These are phyloP conservation scores for Drosophila cyrtoloma DNA, from an alignment of 2,888 invertebrate species.

Conservation along the genomic window DNA sequence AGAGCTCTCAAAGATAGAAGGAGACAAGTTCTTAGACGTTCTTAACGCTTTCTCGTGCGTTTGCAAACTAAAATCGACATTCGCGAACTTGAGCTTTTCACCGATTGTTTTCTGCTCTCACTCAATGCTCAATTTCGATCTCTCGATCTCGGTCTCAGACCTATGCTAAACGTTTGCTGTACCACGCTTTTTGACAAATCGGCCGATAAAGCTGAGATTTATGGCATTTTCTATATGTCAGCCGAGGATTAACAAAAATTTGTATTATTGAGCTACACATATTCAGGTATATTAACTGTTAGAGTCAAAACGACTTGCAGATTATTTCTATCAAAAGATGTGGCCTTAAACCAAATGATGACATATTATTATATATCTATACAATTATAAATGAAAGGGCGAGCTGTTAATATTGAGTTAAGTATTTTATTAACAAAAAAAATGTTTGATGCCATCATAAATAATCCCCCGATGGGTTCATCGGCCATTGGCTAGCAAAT, in stretches of 20 bases:
- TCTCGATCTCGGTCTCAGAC: slow-evolving; percentile 29
- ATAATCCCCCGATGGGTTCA: slow-evolving; percentile 18
- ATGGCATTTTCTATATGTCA: slow-evolving; percentile 45
- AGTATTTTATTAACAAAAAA: neutral
- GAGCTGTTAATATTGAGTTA: neutral
- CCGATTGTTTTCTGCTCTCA: slow-evolving; percentile 21
- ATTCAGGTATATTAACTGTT: slow-evolving; percentile 16
- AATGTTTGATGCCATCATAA: neutral
- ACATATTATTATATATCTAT: neutral
- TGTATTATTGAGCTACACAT: neutral
- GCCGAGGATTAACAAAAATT: slow-evolving; percentile 34
- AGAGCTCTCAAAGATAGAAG: neutral
- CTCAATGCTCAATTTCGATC: slow-evolving; percentile 25
- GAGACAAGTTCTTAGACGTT: slow-evolving; percentile 22
- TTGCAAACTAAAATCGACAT: slow-evolving; percentile 53
- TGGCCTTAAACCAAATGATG: neutral
- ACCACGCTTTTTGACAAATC: slow-evolving; percentile 79
- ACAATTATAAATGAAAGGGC: neutral
- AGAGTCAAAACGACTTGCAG: neutral
- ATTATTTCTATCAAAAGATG: neutral
- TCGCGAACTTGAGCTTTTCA: slow-evolving; percentile 17
- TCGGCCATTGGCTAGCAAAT: slow-evolving; percentile 14
- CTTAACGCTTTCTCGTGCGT: slow-evolving; percentile 41
- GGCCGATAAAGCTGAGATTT: slow-evolving; percentile 75
- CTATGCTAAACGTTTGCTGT: slow-evolving; percentile 39